Conservation (phyloP, 2,113 vertebrate genomes). For the Dascyllus trimaculatus region DNA sequence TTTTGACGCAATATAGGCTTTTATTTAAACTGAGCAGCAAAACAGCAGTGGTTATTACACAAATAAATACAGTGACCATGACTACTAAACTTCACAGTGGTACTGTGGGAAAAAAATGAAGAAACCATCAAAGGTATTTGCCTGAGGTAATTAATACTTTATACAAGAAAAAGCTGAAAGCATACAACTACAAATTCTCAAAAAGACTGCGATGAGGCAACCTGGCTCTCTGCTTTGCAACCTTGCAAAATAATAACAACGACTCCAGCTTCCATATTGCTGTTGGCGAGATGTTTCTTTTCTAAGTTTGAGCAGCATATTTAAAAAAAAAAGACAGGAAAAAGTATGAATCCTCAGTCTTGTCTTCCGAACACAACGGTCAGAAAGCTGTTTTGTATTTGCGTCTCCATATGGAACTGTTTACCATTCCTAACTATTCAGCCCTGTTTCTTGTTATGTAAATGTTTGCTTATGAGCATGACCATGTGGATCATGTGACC, state of each 20-base stretch:
- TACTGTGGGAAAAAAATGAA: not conserved
- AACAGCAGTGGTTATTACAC: not conserved
- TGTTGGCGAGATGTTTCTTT: not conserved
- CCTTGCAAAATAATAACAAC: not conserved
- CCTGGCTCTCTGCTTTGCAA: not conserved
- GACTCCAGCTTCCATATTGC: not conserved
- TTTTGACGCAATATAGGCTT: not conserved
- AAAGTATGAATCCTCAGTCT: not conserved
- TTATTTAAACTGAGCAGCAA: not conserved
- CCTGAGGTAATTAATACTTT: not conserved
- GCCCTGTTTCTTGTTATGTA: constrained; percentile 66
- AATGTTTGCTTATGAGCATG: constrained; percentile 62
- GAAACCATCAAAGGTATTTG: not conserved
- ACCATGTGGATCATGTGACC: constrained; percentile 59
- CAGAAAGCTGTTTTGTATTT: constrained; percentile 45
- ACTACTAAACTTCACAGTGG: not conserved
- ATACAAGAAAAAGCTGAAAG: not conserved
- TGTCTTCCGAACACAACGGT: constrained; percentile 4
- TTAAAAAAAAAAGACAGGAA: not conserved
- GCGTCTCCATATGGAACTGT: constrained; percentile 53
- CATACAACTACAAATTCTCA: not conserved
- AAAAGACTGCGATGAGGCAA: not conserved
- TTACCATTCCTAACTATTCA: constrained; percentile 55
- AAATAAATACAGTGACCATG: not conserved
- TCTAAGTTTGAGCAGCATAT: not conserved